Evolutionary conservation across 2,888 invertebrate genomes (phyloP).

Genomic region (Ochropacha duplaris): DNA sequence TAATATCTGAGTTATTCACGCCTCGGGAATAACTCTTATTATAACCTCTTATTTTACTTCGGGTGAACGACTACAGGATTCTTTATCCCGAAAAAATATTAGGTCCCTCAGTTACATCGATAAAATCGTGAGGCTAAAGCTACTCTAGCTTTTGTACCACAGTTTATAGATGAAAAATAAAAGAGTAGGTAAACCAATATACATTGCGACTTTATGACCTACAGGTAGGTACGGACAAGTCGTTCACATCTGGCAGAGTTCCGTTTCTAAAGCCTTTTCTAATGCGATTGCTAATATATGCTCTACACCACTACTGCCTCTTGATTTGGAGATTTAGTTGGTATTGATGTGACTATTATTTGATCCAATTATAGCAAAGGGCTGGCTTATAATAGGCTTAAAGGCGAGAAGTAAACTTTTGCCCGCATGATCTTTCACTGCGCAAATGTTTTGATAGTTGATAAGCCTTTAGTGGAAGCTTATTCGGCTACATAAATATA

Average conservation of each 20-base stretch:
- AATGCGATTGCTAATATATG: conserved; percentile 35
- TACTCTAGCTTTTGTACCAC: too few relatives aligned
- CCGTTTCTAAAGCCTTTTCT: conserved; percentile 14
- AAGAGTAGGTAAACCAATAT: not conserved
- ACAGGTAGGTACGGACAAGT: conserved; percentile 19
- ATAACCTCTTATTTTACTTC: too few relatives aligned
- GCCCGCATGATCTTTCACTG: conserved; percentile 11
- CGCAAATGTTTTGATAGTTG: conserved; percentile 14
- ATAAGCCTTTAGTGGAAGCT: conserved; percentile 8
- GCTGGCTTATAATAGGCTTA: conserved; percentile 10
- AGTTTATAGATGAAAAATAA: too few relatives aligned
- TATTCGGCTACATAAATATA: not conserved
- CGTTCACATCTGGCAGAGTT: conserved; percentile 24
- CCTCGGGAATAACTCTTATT: too few relatives aligned
- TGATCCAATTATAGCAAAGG: conserved; percentile 20
- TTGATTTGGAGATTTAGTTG: conserved; percentile 29
- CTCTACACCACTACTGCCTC: conserved; percentile 21
- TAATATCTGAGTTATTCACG: too few relatives aligned
- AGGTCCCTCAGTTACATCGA: too few relatives aligned
- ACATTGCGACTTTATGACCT: conserved; percentile 9
- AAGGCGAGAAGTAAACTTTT: conserved; percentile 12
- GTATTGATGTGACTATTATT: not conserved
- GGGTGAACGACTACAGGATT: too few relatives aligned
- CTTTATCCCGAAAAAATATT: too few relatives aligned
- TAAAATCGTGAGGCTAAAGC: not conserved